Base-by-base conservation (phyloP, 2,888 invertebrate genomes). In the Helleia helle region DNA sequence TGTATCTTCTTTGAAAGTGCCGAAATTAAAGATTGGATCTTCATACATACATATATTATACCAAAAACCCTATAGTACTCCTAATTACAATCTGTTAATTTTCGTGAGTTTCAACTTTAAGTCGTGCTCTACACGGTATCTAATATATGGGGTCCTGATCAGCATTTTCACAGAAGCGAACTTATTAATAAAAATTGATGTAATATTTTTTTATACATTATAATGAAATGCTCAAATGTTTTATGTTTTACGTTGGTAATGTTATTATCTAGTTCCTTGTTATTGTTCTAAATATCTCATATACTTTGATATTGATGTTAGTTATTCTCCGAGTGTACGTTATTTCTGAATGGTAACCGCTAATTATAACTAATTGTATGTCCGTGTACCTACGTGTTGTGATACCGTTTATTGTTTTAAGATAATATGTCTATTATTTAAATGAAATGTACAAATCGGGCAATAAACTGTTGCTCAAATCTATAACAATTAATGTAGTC, bases 141-240 rank as follows among this genome's bases (percentile, higher is more conserved):
- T n/a, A n/a, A n/a, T n/a, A n/a, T n/a, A n/a, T n/a, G n/a, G n/a
- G n/a, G n/a, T n/a, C n/a, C 13, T 24, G 15, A 15, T 26, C 40
- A 40, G 25, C 31, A 12, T 47, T 55, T 62, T 62, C 62, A 63
- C 58, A 62, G 55, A 62, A 62, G 57, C 58, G 52, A 48, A 55
- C 53, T 47, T 52, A 59, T 51, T 55, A 56, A 57, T 48, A 53
- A 54, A 64, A 63, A 62, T 63, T 64, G 62, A 71, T 63, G 66
- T 72, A 66, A 67, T 77, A 77, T 79, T 81, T 80, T 79, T 79
- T 79, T 75, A 77, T 66, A 70, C 62, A 65, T 74, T 70, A 71
- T 77, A 73, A 67, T 60, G 52, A 74, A 66, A 79, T 81, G 83
- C 83, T 84, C 83, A 83, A 83, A 76, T 70, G 62, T 71, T 69